A percentile compares a stretch with the other conserved stretches of the same genome.
Evolutionary conservation across 2,797 vertebrate species (phyloP).

Genomic region (Macropus fuliginosus): DNA sequence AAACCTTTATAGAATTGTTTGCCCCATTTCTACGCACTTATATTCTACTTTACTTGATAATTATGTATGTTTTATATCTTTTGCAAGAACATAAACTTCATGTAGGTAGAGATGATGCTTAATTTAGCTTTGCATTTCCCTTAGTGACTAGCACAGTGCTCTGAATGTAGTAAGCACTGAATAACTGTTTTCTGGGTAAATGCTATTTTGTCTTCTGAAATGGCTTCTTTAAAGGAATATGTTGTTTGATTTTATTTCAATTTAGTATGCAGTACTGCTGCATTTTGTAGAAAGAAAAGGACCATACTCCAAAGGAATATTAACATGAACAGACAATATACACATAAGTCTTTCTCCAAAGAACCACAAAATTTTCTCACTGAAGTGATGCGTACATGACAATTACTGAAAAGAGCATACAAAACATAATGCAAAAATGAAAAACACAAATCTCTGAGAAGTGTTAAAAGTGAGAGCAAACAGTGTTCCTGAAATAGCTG

Average conservation of each 20-base stretch:
- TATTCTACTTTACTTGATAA: not conserved
- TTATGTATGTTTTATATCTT: not conserved
- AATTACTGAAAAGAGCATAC: constrained; percentile 3
- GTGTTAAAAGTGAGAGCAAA: constrained; percentile 94
- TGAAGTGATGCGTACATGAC: not conserved
- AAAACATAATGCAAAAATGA: constrained; percentile 2
- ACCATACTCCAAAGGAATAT: not conserved
- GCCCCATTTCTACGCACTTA: too few relatives aligned
- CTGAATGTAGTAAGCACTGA: not conserved
- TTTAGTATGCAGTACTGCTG: not conserved
- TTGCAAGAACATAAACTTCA: not conserved
- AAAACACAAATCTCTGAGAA: constrained; percentile 90
- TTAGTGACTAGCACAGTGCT: not conserved
- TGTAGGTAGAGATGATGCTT: not conserved
- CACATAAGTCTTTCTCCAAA: not conserved
- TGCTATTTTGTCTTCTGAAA: not conserved
- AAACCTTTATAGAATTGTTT: too few relatives aligned
- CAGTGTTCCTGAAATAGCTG: constrained; percentile 94
- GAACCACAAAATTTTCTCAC: not conserved
- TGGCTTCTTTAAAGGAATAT: not conserved
- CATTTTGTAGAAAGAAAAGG: not conserved
- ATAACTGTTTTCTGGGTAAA: not conserved
- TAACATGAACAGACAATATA: not conserved
- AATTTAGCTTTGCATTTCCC: not conserved
- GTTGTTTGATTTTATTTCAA: not conserved